Conservation (phyloP, 2,888 invertebrate genomes). For the Bombylius major region DNA sequence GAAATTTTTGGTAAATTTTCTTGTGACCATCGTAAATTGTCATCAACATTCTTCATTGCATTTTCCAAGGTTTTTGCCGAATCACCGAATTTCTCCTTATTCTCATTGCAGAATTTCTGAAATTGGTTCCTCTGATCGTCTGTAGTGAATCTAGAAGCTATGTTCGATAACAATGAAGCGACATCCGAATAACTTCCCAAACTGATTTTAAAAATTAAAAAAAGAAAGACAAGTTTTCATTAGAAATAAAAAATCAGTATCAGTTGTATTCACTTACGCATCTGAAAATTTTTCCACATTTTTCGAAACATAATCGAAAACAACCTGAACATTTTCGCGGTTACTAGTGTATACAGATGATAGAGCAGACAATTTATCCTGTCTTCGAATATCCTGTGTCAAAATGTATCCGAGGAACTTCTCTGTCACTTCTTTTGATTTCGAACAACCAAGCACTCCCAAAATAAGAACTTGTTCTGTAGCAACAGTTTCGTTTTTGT, state of each 20-base stretch:
- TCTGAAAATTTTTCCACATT: slow-evolving; percentile 18
- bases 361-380: slow-evolving; percentile 30
- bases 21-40: slow-evolving; percentile 29
- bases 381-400: slow-evolving; percentile 31
- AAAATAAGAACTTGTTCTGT: slow-evolving; percentile 57
- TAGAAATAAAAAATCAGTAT: no score
- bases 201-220: slow-evolving; percentile 14
- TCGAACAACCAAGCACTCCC: slow-evolving; percentile 54
- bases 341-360: slow-evolving; percentile 41
- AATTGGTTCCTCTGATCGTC: slow-evolving; percentile 20
- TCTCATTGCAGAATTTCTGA: slow-evolving; percentile 20
- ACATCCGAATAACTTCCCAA: slow-evolving; percentile 27
- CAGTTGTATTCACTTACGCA: slow-evolving; percentile 29
- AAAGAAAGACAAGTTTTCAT: no score
- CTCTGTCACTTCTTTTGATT: slow-evolving; percentile 40
- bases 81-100: slow-evolving; percentile 23
- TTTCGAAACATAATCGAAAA: slow-evolving; percentile 37
- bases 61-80: slow-evolving; percentile 19
- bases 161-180: slow-evolving; percentile 26
- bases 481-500: slow-evolving; percentile 44
- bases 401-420: slow-evolving; percentile 39
- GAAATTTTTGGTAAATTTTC: slow-evolving; percentile 20
- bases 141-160: slow-evolving; percentile 29
- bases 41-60: slow-evolving; percentile 23
- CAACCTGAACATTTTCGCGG: slow-evolving; percentile 41